These are phyloP conservation scores for Crotalus viridis DNA, from an alignment of 2,113 vertebrate genomes.

Conservation along the genomic window DNA sequence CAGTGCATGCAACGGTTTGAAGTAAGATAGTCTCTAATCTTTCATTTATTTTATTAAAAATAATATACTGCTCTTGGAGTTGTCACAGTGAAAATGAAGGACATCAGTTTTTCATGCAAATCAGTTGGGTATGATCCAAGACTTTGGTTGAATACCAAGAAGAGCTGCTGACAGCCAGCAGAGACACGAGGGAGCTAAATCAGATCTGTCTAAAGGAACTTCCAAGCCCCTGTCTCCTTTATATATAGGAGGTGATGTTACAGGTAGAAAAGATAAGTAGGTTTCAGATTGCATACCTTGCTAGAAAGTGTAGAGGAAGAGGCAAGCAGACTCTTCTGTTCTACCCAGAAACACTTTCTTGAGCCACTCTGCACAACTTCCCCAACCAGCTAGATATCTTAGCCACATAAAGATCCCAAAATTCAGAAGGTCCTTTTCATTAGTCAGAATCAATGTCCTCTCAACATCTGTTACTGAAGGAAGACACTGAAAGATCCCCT, in stretches of 20 bases:
- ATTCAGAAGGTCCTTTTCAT: background rate
- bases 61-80: background rate
- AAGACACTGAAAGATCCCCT: too few relatives aligned
- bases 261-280: background rate
- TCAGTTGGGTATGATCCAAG: background rate
- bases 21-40: slow-evolving; percentile 44
- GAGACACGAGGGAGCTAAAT: background rate
- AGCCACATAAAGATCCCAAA: too few relatives aligned
- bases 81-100: background rate
- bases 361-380: background rate
- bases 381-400: too few relatives aligned
- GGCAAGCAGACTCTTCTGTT: background rate
- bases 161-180: background rate
- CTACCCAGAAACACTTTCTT: background rate
- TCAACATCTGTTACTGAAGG: too few relatives aligned
- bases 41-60: background rate
- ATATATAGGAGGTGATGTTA: background rate
- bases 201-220: background rate
- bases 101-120: background rate
- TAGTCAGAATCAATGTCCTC: background rate
- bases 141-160: background rate
- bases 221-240: background rate
- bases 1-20: slow-evolving; percentile 70
- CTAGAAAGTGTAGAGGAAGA: background rate
- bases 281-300: background rate